Conservation (phyloP, 2,888 invertebrate genomes). For the Frankliniella intonsa region DNA sequence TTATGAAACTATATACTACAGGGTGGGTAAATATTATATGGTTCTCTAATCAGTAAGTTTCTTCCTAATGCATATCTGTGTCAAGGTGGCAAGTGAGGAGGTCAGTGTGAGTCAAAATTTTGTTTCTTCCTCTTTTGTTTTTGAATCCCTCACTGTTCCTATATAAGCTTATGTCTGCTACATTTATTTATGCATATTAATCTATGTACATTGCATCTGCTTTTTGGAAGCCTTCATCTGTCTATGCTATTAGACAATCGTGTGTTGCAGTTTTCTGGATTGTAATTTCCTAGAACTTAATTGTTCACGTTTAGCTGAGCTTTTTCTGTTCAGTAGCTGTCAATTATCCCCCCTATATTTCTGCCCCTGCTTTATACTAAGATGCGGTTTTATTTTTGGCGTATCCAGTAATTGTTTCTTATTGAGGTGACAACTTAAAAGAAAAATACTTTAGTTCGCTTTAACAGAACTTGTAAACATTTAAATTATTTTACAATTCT, state of each 20-base stretch:
- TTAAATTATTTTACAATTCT: no score
- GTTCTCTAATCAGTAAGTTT: constrained; percentile 18
- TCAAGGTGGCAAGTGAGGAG: constrained; percentile 24
- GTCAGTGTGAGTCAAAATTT: constrained; percentile 27
- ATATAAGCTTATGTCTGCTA: not conserved
- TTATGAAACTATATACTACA: no score
- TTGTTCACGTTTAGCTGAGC: not conserved
- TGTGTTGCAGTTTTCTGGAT: not conserved
- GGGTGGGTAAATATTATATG: constrained; percentile 36
- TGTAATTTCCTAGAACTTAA: not conserved
- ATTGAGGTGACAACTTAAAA: no score
- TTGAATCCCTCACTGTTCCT: constrained; percentile 15
- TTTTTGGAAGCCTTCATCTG: not conserved
- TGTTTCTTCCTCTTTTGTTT: constrained; percentile 34
- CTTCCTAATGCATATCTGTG: not conserved
- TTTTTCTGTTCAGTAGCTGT: not conserved
- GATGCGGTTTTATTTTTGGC: no score
- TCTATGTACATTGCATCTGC: not conserved
- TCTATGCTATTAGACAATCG: not conserved
- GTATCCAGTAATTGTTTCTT: no score
- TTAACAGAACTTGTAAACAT: no score
- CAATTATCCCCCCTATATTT: no score
- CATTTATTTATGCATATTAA: not conserved
- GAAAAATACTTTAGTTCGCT: no score
- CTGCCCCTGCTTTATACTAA: no score